Conservation (phyloP, 2,797 vertebrate genomes). For the Fistularia tabacaria region DNA sequence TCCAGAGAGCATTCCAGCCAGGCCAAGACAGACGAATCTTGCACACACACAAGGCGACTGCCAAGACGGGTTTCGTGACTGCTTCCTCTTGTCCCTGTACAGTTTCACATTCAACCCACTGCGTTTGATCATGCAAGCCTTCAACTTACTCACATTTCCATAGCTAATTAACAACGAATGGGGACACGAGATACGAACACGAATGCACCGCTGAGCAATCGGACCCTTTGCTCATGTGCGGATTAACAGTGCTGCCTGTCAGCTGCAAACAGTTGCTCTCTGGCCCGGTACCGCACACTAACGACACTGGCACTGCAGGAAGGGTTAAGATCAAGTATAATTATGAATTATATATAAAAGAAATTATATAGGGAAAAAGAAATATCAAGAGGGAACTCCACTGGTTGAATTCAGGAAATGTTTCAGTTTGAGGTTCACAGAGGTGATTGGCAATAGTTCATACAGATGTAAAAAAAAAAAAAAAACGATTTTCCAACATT, state of each 20-base stretch:
- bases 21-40: constrained; percentile 32
- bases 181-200: constrained; percentile 38
- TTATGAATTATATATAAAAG: too few relatives aligned
- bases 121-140: constrained; percentile 50
- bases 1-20: constrained; percentile 58
- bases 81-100: constrained; percentile 45
- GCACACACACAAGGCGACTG: constrained; percentile 23
- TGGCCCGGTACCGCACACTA: constrained; percentile 46
- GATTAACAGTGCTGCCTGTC: constrained; percentile 57
- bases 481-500: too few relatives aligned
- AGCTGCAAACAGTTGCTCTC: constrained; percentile 42
- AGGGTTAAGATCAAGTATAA: background rate
- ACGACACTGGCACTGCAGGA: constrained; percentile 16
- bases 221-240: constrained; percentile 42
- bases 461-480: too few relatives aligned
- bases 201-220: constrained; percentile 42
- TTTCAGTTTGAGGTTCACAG: too few relatives aligned
- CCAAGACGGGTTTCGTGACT: constrained; percentile 53
- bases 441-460: too few relatives aligned
- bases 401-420: too few relatives aligned
- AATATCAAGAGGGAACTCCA: too few relatives aligned
- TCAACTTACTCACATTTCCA: constrained; percentile 28
- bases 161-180: constrained; percentile 62
- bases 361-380: too few relatives aligned
- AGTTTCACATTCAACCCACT: constrained; percentile 51